Conservation (phyloP, 2,113 vertebrate species). For the Diadophis punctatus region DNA sequence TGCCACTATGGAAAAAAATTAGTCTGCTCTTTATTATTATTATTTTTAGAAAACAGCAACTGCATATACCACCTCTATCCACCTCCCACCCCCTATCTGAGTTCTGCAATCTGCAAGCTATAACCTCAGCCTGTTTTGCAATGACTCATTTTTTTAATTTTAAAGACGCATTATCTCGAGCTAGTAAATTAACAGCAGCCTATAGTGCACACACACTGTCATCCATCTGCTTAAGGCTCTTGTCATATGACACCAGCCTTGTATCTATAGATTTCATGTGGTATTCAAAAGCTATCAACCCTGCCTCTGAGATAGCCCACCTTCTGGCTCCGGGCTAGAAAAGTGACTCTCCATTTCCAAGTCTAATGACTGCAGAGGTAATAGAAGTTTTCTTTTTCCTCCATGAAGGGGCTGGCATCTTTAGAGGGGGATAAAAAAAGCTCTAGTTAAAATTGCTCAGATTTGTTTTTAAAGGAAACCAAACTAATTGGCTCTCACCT, state of each 20-base stretch:
- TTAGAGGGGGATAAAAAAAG: not conserved
- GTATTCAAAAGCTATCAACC: slow-evolving; percentile 65
- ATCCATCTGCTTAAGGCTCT: slow-evolving; percentile 72
- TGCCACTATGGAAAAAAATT: slow-evolving; percentile 44
- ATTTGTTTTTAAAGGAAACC: slow-evolving; percentile 41
- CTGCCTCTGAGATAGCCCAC: slow-evolving; percentile 64
- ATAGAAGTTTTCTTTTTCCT: slow-evolving; percentile 28
- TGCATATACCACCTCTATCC: slow-evolving; percentile 35
- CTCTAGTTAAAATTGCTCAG: slow-evolving; percentile 34
- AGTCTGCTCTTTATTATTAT: slow-evolving; percentile 25
- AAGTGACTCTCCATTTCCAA: slow-evolving; percentile 66
- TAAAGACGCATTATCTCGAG: slow-evolving; percentile 66
- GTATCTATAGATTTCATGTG: slow-evolving; percentile 68
- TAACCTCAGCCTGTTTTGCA: slow-evolving; percentile 57
- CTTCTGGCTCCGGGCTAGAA: slow-evolving; percentile 63
- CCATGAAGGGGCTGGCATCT: slow-evolving; percentile 46
- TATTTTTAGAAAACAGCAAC: slow-evolving; percentile 30
- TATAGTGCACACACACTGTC: slow-evolving; percentile 59
- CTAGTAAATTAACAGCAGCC: slow-evolving; percentile 71
- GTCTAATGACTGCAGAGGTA: slow-evolving; percentile 58
- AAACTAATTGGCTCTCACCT: slow-evolving; percentile 15
- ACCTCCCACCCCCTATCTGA: slow-evolving; percentile 24
- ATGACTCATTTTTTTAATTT: slow-evolving; percentile 67
- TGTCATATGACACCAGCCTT: slow-evolving; percentile 68
- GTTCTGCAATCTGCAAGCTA: slow-evolving; percentile 46